phyloP scores from a whole-genome alignment of 1,140 invertebrate genomes.

The Philaenus spumarius region DNA sequence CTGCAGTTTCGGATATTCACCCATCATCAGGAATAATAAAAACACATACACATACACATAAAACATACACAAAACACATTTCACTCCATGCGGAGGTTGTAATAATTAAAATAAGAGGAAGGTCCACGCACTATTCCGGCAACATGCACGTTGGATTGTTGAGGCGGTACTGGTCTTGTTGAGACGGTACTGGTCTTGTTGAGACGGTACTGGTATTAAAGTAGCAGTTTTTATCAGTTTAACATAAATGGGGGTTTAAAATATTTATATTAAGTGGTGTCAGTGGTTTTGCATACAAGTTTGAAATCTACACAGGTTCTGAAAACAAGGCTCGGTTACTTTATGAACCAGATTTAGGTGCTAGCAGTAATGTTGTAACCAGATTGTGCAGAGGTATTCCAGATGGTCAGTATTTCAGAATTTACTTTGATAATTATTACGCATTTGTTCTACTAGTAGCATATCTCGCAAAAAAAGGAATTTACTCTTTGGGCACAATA shows the following conservation, averaged over 20 bases:
- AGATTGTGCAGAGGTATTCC: conserved; percentile 17
- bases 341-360: conserved; percentile 29
- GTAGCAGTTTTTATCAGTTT: too few relatives aligned
- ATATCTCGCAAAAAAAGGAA: conserved; percentile 25
- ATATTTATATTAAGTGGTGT: conserved; percentile 28
- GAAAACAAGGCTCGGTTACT: conserved; percentile 20
- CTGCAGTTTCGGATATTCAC: too few relatives aligned
- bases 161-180: too few relatives aligned
- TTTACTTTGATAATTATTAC: conserved; percentile 28
- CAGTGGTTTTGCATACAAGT: conserved; percentile 32
- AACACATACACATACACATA: too few relatives aligned
- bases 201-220: too few relatives aligned
- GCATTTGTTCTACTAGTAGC: conserved; percentile 20
- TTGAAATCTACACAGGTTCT: conserved; percentile 31
- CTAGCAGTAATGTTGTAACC: conserved; percentile 23
- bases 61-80: too few relatives aligned
- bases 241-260: conserved; percentile 37
- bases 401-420: conserved; percentile 15
- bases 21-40: too few relatives aligned
- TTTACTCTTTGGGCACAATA: conserved; percentile 24
- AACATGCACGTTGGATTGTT: too few relatives aligned
- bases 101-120: too few relatives aligned
- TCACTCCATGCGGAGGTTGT: too few relatives aligned
- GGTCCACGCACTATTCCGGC: too few relatives aligned
- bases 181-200: too few relatives aligned